These are phyloP conservation scores for Drosophila ustulata DNA, from an alignment of 2,888 invertebrate species.

Conservation along the genomic window DNA sequence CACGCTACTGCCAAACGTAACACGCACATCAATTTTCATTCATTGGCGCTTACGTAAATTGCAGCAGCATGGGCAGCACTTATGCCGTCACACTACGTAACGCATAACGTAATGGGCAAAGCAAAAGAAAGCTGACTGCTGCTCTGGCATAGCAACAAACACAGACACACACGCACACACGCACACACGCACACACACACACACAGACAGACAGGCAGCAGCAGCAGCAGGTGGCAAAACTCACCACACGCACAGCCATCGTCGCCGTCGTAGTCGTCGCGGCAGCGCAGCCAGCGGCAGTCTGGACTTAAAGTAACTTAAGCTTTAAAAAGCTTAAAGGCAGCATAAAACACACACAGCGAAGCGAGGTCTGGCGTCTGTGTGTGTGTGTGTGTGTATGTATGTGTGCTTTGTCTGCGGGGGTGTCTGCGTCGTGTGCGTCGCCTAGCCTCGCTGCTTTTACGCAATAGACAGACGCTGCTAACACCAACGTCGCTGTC, in stretches of 20 bases:
- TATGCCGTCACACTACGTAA: constrained; percentile 47
- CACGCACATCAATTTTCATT: constrained; percentile 43
- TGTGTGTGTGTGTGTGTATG: constrained; percentile 28
- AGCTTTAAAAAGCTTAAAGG: constrained; percentile 51
- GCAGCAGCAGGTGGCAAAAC: constrained; percentile 63
- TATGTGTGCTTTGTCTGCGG: constrained; percentile 59
- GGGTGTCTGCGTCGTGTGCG: constrained; percentile 55
- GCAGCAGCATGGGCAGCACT: constrained; percentile 5
- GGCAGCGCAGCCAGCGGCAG: constrained; percentile 5
- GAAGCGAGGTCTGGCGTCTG: constrained; percentile 37
- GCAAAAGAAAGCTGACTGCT: constrained; percentile 38
- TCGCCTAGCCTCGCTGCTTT: constrained; percentile 51
- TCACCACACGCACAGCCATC: constrained; percentile 51
- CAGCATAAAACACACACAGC: constrained; percentile 17
- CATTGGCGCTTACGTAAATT: constrained; percentile 53
- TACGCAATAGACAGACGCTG: constrained; percentile 68
- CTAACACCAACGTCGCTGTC: constrained; percentile 24
- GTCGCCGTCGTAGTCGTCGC: background rate
- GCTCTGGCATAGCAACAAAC: constrained; percentile 42
- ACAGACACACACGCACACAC: constrained; percentile 1
- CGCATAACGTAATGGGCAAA: constrained; percentile 40
- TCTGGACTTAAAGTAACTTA: constrained; percentile 42
- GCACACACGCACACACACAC: constrained; percentile 10
- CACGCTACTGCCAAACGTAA: constrained; percentile 28
- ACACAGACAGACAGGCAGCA: constrained; percentile 5